Base-by-base conservation (phyloP, 2,888 invertebrate species). In the Ophonus ardosiacus region DNA sequence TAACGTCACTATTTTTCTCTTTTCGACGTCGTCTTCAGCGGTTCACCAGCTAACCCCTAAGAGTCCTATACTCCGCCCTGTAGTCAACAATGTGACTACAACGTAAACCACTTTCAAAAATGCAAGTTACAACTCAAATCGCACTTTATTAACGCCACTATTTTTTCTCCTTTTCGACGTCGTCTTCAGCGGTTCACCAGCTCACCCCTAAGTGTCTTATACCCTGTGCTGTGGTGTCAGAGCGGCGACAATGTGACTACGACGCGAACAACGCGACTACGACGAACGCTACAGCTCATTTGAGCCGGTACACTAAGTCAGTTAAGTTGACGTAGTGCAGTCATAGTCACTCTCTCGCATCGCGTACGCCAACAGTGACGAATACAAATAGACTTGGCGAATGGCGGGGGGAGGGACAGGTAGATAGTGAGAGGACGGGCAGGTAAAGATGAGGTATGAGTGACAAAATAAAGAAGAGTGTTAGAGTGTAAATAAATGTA, bases 311-410 rank as follows among this genome's bases (percentile, higher is more conserved):
- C 5, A 6, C 4, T 31, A 31, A 88, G 88, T 89, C 89, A 88
- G 88, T 89, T 88, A 88, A 88, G 43, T 51, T 10, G 6, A 5
- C 31, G 31, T 31, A 10, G 43, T 51, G 13, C 43, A 51, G 43
- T 51, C 43, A 51, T 13, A 51, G 10, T 51, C 31, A 51, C 43
- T 1, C 43, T 51, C 10, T 51, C 87, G 87, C 87, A 86, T 80
- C n/a, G 13, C 68, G 86, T 87, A 86, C 82, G 88, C 88, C 87
- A 87, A 87, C 88, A 88, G 90, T 90, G 90, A 90, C 90, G 90
- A 90, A 90, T 90, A 90, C 90, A 89, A 90, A 90, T 90, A 89
- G 89, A 89, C 89, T 15, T 40, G n/a, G n/a, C n/a, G n/a, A n/a
- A n/a, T 5, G 5, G 31, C 31, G 31, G 31, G 31, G 31, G 5